Evolutionary conservation across 2,888 invertebrate genomes (phyloP).

Genomic region (Carpatolechia fugitivella): DNA sequence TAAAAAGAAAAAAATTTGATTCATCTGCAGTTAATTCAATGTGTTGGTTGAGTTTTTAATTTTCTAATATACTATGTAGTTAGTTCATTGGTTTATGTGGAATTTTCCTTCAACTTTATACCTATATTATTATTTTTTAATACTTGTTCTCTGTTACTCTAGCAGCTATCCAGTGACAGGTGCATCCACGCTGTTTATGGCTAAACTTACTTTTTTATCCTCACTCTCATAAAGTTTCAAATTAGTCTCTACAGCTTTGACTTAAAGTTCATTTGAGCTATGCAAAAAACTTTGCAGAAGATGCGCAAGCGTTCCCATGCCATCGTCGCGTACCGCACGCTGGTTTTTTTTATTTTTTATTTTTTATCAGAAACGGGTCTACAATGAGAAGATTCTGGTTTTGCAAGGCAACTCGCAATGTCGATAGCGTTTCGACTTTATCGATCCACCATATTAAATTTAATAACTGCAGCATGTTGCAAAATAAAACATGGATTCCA

Average conservation of each 20-base stretch:
- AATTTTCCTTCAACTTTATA: not conserved
- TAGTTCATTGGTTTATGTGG: too few species aligned
- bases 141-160: constrained; percentile 38
- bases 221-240: constrained; percentile 22
- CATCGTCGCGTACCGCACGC: constrained; percentile 59
- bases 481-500: not conserved
- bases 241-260: constrained; percentile 44
- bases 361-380: constrained; percentile 67
- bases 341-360: constrained; percentile 46
- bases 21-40: too few species aligned
- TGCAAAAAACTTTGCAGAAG: constrained; percentile 43
- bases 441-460: constrained; percentile 34
- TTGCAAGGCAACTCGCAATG: constrained; percentile 69
- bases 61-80: too few species aligned
- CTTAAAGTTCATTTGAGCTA: constrained; percentile 43
- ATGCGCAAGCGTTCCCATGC: constrained; percentile 70
- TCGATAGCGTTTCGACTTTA: constrained; percentile 59
- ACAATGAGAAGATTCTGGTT: constrained; percentile 75
- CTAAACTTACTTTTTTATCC: constrained; percentile 48
- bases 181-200: constrained; percentile 63
- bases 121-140: not conserved
- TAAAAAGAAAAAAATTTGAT: too few species aligned
- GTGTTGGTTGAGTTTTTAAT: too few species aligned
- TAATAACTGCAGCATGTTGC: constrained; percentile 23
- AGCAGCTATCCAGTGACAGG: constrained; percentile 59